A percentile compares a stretch with the other conserved stretches of the same genome.
Conservation (phyloP, 2,797 vertebrate genomes). For the Carapus acus region DNA sequence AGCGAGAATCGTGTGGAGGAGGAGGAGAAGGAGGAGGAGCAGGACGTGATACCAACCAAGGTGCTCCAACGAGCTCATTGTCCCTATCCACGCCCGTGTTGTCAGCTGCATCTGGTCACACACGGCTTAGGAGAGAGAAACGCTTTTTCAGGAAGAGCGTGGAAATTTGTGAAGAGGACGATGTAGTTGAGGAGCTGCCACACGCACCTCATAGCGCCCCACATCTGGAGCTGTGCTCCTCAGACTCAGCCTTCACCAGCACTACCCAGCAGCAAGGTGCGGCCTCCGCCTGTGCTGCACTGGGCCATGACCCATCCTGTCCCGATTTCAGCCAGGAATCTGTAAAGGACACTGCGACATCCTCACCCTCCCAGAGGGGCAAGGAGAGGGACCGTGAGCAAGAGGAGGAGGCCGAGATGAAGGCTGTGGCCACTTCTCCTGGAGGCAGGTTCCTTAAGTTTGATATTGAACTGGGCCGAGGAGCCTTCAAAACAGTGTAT, state of each 20-base stretch:
- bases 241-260: conserved; percentile 69
- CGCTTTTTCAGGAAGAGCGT: conserved; percentile 89
- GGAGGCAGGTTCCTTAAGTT: conserved; percentile 91
- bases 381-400: conserved; percentile 84
- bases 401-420: conserved; percentile 93
- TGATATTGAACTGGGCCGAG: conserved; percentile 90
- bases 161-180: conserved; percentile 83
- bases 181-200: conserved; percentile 54
- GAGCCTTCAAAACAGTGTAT: conserved; percentile 93
- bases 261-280: conserved; percentile 56
- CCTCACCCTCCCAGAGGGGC: conserved; percentile 58
- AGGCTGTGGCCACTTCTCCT: conserved; percentile 90
- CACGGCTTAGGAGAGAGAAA: conserved; percentile 74
- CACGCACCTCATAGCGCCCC: conserved; percentile 66
- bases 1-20: conserved; percentile 42
- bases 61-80: conserved; percentile 37
- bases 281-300: conserved; percentile 46
- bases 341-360: conserved; percentile 52
- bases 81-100: conserved; percentile 60
- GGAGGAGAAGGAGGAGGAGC: conserved; percentile 39
- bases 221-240: conserved; percentile 60
- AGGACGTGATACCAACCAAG: conserved; percentile 29
- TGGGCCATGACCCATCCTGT: conserved; percentile 55
- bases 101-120: conserved; percentile 59
- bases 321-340: conserved; percentile 46